These are phyloP conservation scores for Dasyurus viverrinus DNA, from an alignment of 2,113 vertebrate genomes.

Conservation along the genomic window DNA sequence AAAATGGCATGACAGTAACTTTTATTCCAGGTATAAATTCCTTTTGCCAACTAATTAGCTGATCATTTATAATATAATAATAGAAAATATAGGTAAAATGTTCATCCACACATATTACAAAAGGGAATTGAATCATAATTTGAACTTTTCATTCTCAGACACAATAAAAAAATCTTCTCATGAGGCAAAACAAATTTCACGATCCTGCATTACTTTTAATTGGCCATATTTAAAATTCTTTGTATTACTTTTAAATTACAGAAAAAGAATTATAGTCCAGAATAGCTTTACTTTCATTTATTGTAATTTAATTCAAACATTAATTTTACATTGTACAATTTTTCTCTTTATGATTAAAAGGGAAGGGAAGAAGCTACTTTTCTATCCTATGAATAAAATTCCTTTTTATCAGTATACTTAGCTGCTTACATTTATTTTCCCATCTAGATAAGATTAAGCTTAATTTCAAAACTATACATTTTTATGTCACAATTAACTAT, in stretches of 20 bases:
- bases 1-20: not conserved
- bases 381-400: not conserved
- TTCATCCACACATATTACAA: not conserved
- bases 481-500: not conserved
- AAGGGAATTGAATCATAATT: not conserved
- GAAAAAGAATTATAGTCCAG: not conserved
- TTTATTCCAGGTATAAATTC: not conserved
- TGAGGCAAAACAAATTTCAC: not conserved
- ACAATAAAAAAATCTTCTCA: not conserved
- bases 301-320: not conserved
- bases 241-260: not conserved
- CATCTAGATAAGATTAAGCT: not conserved
- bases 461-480: not conserved
- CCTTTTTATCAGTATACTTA: not conserved
- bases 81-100: not conserved
- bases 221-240: conserved; percentile 14
- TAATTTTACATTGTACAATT: not conserved
- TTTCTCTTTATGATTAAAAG: not conserved
- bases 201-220: not conserved
- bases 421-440: not conserved
- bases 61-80: too few relatives aligned
- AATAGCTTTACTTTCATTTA: conserved; percentile 31
- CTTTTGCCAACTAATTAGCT: too few relatives aligned
- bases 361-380: not conserved
- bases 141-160: not conserved